Evolutionary conservation across 1,140 invertebrate species (phyloP), one percentile per base, ranked within the genome.

Genomic region (Atta texana): DNA sequence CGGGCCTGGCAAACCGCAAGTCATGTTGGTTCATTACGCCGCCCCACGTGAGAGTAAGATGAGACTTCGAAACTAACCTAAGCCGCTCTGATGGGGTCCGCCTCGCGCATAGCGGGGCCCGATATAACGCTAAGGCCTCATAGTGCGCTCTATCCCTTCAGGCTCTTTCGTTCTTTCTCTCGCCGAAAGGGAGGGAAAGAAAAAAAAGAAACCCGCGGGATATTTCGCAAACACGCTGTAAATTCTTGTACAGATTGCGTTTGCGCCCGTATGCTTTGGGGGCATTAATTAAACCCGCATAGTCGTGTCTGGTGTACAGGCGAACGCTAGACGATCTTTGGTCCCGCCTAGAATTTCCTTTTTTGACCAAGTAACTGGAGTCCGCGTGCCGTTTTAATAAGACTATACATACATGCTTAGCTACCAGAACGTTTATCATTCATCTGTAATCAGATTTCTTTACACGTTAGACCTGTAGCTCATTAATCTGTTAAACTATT

Each of bases 11-110:
- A 93, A 94, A 94, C 93, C 92, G 93, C 93, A 94, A 94, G 94
- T 94, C 94, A 94, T 93, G 93, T 94, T 92, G 92, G 89, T 94
- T 94, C 93, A 94, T 94, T 94, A 94, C 92, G 93, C 91, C 86
- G 91, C 92, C 94, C 91, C 92, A 92, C 90, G 92, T 91, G 92
- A 93, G 93, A 93, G 92, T 92, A 90, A 93, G 93, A 94, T 94
- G 92, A 92, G 90, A 92, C 92, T 93, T 91, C 87, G 91, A 92
- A 93, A 93, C 78, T 87, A 89, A 92, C 90, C 87, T 91, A 88
- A 92, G 89, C 91, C 88, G 87, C 91, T 85, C 86, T 90, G 89
- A 93, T 92, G 89, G 89, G 72, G 75, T 78, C 88, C 89, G 88
- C 90, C 90, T 91, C 86, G 90, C 86, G 89, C 91, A 76, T 86